Evolutionary conservation across 2,888 invertebrate genomes (phyloP).

Genomic region (Drosophila silvestris): DNA sequence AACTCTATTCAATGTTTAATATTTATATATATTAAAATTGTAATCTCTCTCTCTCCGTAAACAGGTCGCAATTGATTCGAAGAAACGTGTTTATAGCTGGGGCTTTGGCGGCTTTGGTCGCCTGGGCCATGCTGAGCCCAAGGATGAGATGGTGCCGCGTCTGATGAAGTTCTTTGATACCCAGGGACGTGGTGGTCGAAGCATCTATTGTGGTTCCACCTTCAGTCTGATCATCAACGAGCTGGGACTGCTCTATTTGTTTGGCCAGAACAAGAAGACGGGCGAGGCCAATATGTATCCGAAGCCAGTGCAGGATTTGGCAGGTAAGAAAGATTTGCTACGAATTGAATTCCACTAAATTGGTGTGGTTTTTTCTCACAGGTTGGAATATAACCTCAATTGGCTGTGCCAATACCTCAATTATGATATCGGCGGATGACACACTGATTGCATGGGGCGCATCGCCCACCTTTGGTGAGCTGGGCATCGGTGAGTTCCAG

Average conservation of each 20-base stretch:
- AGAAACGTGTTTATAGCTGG: constrained; percentile 96
- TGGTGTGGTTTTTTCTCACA: constrained; percentile 58
- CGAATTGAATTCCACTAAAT: background rate
- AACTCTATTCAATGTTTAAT: background rate
- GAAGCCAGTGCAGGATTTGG: constrained; percentile 96
- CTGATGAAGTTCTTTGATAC: constrained; percentile 95
- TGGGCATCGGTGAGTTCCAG: constrained; percentile 95
- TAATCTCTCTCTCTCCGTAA: background rate
- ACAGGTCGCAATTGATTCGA: constrained; percentile 93
- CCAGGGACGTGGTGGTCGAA: constrained; percentile 92
- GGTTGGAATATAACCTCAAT: constrained; percentile 96
- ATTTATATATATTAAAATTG: background rate
- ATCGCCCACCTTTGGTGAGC: constrained; percentile 96
- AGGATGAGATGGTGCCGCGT: constrained; percentile 95
- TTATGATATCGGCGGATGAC: constrained; percentile 95
- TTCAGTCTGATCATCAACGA: constrained; percentile 95
- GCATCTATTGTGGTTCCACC: constrained; percentile 93
- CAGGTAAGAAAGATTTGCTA: constrained; percentile 85
- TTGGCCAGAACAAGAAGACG: constrained; percentile 96
- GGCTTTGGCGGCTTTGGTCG: constrained; percentile 98
- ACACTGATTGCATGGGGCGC: constrained; percentile 96
- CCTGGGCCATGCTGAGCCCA: constrained; percentile 96
- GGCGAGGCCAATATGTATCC: constrained; percentile 99
- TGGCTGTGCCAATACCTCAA: constrained; percentile 93
- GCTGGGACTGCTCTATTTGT: constrained; percentile 90